Percentiles rank a stretch among this genome's conserved stretches.
Evolutionary conservation across 92 coral and sea anemone genomes (phyloP).

Genomic region (Palythoa heliodiscus): DNA sequence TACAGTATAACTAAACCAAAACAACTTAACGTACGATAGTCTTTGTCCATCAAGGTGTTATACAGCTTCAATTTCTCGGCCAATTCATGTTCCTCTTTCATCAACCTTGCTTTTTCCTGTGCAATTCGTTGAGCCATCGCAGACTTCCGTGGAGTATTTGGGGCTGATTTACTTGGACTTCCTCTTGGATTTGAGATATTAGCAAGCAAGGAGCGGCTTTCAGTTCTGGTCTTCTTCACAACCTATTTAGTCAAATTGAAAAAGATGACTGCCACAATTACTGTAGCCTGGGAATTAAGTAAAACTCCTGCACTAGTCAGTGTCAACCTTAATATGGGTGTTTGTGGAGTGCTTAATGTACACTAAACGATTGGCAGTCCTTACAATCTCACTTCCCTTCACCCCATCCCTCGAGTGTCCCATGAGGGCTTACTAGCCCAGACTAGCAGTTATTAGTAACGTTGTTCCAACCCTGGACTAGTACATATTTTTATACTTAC

Average conservation of each 20-base stretch:
- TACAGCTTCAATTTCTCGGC: constrained; percentile 72
- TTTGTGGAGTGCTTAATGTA: too few relatives aligned
- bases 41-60: constrained; percentile 40
- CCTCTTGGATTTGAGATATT: constrained; percentile 25
- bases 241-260: background rate
- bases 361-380: too few relatives aligned
- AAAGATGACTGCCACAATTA: background rate
- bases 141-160: constrained; percentile 58
- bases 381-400: too few relatives aligned
- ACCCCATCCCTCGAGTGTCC: too few relatives aligned
- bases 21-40: too few relatives aligned
- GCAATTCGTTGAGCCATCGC: constrained; percentile 74
- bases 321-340: too few relatives aligned
- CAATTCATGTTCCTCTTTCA: constrained; percentile 81
- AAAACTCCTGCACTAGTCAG: too few relatives aligned
- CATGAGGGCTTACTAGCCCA: too few relatives aligned
- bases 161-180: constrained; percentile 50
- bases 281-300: background rate
- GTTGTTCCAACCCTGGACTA: too few relatives aligned
- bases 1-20: too few relatives aligned
- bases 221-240: constrained; percentile 30
- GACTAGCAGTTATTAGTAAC: too few relatives aligned
- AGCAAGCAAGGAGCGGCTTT: background rate
- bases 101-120: constrained; percentile 83
- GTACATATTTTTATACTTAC: background rate